Base-by-base conservation (phyloP, 2,797 vertebrate genomes). In the Gastrophryne carolinensis region DNA sequence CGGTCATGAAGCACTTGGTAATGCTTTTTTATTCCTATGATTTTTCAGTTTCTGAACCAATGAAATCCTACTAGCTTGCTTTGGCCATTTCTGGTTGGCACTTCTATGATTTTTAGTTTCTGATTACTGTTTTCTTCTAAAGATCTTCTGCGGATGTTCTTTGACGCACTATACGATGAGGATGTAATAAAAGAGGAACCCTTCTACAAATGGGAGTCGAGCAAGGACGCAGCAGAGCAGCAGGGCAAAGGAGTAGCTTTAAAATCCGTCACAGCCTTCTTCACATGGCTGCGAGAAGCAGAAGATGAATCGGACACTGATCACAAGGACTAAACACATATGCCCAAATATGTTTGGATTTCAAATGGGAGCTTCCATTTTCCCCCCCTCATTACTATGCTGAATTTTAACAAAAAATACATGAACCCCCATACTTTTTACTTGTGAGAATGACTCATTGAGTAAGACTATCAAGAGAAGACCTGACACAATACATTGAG, bases 271-370 rank as follows among this genome's bases (percentile, higher is more conserved):
- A 98, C 96, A 0, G 91, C 94, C 82, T 99, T 99, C 90, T 98
- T 98, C 86, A 98, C 92, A 49, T 99, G 96, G 96, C 94, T 98
- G 60, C 94, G 95, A 0, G 95, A 98, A 85, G 93, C 94, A 0
- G 97, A 97, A 82, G 96, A 96, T 0, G 97, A 99, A 80, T 98
- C 95, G 0, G 97, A 99, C 92, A 98, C 89, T 98, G 94, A 93
- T 82, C 81, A 83, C 84, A 68, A 49, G 35, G 87, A 88, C 85
- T 83, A 85, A 82, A 82, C 83, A 88, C 35, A 72, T 29, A 56
- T 30, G 15, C 67, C 50, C 24, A 29, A n/a, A n/a, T 47, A 64
- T 39, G 66, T 35, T 81, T 83, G 71, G 37, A 35, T 63, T 72
- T 72, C 39, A 62, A n/a, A 50, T 56, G 37, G 67, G 68, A n/a